Evolutionary conservation across 30 jellyfish, hydroid and myxozoan genomes (phyloP), one percentile per base, ranked within the genome.

Genomic region (Pseudorhiza aurosa): DNA sequence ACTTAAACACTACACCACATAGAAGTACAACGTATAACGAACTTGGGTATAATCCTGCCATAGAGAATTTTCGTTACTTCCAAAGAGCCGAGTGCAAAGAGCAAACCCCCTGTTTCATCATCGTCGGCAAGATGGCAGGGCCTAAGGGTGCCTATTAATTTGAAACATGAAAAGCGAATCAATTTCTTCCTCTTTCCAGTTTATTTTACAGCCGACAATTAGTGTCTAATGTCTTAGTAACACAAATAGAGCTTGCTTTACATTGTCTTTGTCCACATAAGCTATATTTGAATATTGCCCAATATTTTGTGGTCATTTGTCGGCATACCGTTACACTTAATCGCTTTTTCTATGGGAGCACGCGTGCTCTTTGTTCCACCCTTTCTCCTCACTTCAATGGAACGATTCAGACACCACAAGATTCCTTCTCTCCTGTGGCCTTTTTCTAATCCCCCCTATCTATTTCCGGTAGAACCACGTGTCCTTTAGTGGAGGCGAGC

Each of bases 401-500:
- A n/a, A 12, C 36, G 29, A 53, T 15, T 22, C 1, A 33, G 6
- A 4, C 14, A n/a, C 19, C 67, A 53, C 19, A 53, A 21, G 67
- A 53, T 53, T 47, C 62, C 21, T 47, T 4, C 62, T 9, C 62
- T 7, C 62, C 24, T 53, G 67, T 36, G 14, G n/a, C 17, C 5
- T 2, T 18, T 17, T 14, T 53, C 33, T 18, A 14, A 9, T 53
- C 24, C 29, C 67, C 7, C 24, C 67, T 8, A 0, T 21, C 24
- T 2, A 53, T 53, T 53, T 53, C 67, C 67, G 67, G 67, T 2
- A 53, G 29, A 10, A 9, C 5, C 67, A 53, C 67, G 67, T 53
- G 67, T n/a, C 14, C 67, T 53, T 53, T 53, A 1, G 36, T 18
- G 24, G 6, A 22, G 12, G 67, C 36, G 36, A 53, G 24, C 8